Conservation (phyloP, 1,140 invertebrate species). For the Macrotrachela quadricornifera region DNA sequence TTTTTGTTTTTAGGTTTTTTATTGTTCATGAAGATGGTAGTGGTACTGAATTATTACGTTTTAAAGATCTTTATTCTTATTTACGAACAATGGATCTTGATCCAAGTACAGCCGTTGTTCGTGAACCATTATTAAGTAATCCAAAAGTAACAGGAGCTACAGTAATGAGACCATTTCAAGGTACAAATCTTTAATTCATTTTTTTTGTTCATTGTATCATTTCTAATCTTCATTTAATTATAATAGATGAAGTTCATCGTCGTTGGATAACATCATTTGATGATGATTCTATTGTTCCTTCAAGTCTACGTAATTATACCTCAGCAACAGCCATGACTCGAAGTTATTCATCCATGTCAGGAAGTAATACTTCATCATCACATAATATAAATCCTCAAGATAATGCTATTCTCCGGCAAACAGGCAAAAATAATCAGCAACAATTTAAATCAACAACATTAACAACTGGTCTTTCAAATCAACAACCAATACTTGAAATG, state of each 20-base stretch:
- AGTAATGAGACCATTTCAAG: conserved; percentile 7
- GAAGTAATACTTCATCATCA: too few relatives aligned
- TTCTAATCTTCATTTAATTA: too few relatives aligned
- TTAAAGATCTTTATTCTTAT: conserved; percentile 23
- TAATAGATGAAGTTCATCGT: not conserved
- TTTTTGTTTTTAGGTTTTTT: conserved; percentile 25
- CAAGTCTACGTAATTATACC: conserved; percentile 10
- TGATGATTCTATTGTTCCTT: conserved; percentile 23
- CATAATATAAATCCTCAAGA: not conserved
- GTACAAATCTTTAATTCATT: not conserved
- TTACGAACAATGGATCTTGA: conserved; percentile 13
- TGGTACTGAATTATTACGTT: conserved; percentile 24
- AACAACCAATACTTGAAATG: conserved; percentile 2
- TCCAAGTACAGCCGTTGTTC: conserved; percentile 22
- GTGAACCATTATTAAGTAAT: conserved; percentile 17
- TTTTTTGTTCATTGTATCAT: too few relatives aligned
- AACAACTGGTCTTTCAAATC: too few relatives aligned
- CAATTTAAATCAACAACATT: too few relatives aligned
- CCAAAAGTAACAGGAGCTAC: conserved; percentile 7
- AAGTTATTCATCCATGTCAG: too few relatives aligned
- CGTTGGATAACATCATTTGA: conserved; percentile 16
- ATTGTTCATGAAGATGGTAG: conserved; percentile 24
- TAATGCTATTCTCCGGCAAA: too few relatives aligned
- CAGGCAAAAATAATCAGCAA: too few relatives aligned
- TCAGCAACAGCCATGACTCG: too few relatives aligned